Evolutionary conservation across 92 coral and sea anemone genomes (phyloP), one percentile per base, ranked within the genome.

Genomic region (Epizoanthus illoricatus): DNA sequence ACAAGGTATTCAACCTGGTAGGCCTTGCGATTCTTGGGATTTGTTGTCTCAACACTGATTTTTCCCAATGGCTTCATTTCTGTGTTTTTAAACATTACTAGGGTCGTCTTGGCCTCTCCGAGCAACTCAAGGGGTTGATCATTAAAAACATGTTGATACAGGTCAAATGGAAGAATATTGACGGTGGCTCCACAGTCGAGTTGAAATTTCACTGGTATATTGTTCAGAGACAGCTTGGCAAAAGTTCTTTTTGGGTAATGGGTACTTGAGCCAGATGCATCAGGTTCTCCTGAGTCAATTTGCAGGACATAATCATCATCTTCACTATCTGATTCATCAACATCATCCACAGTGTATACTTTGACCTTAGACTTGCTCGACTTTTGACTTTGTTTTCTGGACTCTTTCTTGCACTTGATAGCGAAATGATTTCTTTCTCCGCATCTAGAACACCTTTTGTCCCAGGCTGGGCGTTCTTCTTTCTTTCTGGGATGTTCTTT

Each of bases 51-150:
- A 13, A 89, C 79, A 16, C 81, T 79, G 19, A 81, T 75, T 60
- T 12, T 80, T 7, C 89, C 90, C 47, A 81, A 76, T 41, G 92
- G 87, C 65, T 69, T 86, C 16, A 86, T 73, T 87, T 86, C 73
- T 15, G 84, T 67, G 47, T 69, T 66, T 65, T 83, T 83, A 71
- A 83, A 83, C 80, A 83, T 83, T 5, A 73, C 11, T 47, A 83
- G 58, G 45, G 62, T 33, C 5, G 65, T 64, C 80, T 83, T 23
- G 23, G 80, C 61, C 19, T 15, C 45, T 18, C 59, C 43, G 23
- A 83, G 57, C 19, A 6, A 59, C 20, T 73, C 61, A 17, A 62
- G 57, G 20, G 58, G 43, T 12, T 80, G 81, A 39, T 58, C 80
- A 36, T 72, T 21, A 83, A 83, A 71, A 16, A 83, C 59, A 21